Conservation (phyloP, 1,140 invertebrate genomes). For the Drosophila seguyi region DNA sequence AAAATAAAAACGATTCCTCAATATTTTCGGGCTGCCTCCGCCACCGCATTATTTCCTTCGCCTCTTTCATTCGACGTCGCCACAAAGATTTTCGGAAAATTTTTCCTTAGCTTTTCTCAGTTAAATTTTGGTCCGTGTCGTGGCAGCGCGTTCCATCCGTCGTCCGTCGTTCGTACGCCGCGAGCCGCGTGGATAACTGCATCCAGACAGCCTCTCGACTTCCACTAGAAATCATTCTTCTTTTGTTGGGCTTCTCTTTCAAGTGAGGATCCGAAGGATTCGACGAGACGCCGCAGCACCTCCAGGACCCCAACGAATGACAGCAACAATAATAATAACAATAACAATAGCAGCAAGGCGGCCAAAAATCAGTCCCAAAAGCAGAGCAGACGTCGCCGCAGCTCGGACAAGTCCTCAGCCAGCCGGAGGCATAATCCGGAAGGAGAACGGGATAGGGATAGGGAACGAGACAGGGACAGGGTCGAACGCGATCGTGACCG, state of each 20-base stretch:
- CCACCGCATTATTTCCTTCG: conserved; percentile 49
- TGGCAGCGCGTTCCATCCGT: conserved; percentile 66
- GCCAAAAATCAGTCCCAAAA: conserved; percentile 41
- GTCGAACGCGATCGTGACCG: conserved; percentile 46
- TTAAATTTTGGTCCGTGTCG: conserved; percentile 80
- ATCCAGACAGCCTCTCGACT: conserved; percentile 31
- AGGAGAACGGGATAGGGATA: conserved; percentile 50
- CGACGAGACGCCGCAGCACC: conserved; percentile 35
- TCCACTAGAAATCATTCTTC: conserved; percentile 32
- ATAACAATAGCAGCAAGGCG: too few species aligned
- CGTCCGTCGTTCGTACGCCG: conserved; percentile 64
- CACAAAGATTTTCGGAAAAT: conserved; percentile 61
- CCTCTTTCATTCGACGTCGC: conserved; percentile 51
- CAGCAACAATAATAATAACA: conserved; percentile 52
- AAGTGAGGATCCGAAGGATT: conserved; percentile 64
- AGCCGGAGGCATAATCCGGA: conserved; percentile 62
- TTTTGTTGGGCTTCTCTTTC: conserved; percentile 49
- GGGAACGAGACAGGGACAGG: conserved; percentile 30
- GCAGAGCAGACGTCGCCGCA: conserved; percentile 67
- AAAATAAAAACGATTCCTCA: conserved; percentile 83
- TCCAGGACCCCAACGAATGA: conserved; percentile 78
- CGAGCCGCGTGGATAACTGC: conserved; percentile 57
- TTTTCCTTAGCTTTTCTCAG: conserved; percentile 61
- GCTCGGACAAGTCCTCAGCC: conserved; percentile 65
- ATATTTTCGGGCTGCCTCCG: conserved; percentile 64